phyloP scores from a whole-genome alignment of 2,797 vertebrate genomes.

The Malurus leucopterus region DNA sequence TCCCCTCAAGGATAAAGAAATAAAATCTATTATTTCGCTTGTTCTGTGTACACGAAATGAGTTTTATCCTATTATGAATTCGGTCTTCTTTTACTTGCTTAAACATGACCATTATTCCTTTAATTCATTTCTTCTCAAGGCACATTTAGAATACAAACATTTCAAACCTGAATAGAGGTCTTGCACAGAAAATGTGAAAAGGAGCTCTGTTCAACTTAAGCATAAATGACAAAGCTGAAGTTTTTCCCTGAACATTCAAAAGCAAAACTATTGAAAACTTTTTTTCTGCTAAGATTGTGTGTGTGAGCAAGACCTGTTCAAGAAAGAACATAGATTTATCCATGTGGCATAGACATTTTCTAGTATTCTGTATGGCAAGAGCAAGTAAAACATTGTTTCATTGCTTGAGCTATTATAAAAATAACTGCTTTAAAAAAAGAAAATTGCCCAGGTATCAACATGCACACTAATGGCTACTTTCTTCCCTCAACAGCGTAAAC shows the following conservation, averaged over 20 bases:
- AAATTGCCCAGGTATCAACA: rapidly evolving
- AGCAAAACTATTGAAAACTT: neutral
- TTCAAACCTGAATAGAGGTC: neutral
- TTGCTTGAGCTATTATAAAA: neutral
- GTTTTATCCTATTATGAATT: neutral
- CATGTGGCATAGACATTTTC: neutral
- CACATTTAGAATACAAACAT: neutral
- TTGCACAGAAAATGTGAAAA: neutral
- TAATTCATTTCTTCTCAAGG: neutral
- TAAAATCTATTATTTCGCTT: neutral
- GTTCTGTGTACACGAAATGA: neutral
- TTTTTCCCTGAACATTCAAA: neutral
- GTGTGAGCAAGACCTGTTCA: neutral
- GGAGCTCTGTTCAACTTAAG: neutral
- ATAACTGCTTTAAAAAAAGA: neutral
- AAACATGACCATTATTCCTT: neutral
- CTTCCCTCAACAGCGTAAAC: neutral
- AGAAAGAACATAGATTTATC: neutral
- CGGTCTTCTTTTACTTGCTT: neutral
- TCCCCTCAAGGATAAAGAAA: neutral
- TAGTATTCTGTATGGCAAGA: neutral
- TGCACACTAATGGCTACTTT: neutral
- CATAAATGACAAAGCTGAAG: neutral
- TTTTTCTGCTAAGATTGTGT: neutral
- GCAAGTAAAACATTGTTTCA: neutral